Base-by-base conservation (phyloP, 2,113 vertebrate genomes). In the Tychaedon coryphoeus region DNA sequence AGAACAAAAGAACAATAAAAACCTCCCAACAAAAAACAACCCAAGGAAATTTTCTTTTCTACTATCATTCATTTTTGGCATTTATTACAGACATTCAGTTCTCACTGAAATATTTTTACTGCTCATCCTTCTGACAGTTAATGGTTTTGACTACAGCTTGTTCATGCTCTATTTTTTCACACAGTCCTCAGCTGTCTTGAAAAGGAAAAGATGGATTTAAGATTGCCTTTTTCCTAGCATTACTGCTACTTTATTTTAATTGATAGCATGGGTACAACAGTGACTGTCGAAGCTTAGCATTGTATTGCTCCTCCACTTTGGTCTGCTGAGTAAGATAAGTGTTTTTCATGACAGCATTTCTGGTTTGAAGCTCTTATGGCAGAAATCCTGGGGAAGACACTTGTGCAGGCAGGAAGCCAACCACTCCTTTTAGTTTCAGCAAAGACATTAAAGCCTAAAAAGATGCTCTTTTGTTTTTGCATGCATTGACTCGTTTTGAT, bases 181-280 rank as follows among this genome's bases (percentile, higher is more conserved):
- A 33, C 17, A 79, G 26, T 70, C 17, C 31, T 95, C 60, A 47
- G 42, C 62, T 94, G 90, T 92, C 62, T 65, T 88, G 45, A 43
- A 85, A 90, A 62, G 47, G 77, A 84, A 92, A 88, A 87, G 81
- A 71, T 78, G 54, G 54, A 70, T 91, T 31, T 82, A 53, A 54
- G 72, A 92, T 88, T 93, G 64, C 75, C 42, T 87, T 89, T 90
- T 88, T 48, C 64, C n/a, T 81, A 69, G 57, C 61, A 65, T 64
- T 78, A 77, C 69, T 91, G 70, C 69, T 92, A 16, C 61, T 90
- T 91, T 58, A 69, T 86, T 94, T 95, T 93, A 93, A 87, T 78
- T 90, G 77, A 91, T 90, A 88, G 56, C 53, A 64, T 33, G 67
- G 42, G 17, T 92, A 76, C 47, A 66, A 47, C 22, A 66, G 48